These are phyloP conservation scores for Dysdera silvatica DNA, from an alignment of 1,140 invertebrate species.

Conservation along the genomic window DNA sequence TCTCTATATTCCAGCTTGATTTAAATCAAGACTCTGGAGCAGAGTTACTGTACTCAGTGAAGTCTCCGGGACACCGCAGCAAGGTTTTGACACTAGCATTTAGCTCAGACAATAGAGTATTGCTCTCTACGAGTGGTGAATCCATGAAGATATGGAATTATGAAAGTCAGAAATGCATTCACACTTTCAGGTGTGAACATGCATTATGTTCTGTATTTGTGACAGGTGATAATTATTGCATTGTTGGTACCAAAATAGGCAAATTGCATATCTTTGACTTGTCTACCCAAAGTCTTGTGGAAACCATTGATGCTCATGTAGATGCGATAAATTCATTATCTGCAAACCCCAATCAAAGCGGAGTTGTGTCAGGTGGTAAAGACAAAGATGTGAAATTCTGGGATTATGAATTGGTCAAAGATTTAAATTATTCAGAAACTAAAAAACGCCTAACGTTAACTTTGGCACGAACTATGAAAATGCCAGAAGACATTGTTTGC, in stretches of 20 bases:
- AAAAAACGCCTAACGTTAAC: slow-evolving; percentile 65
- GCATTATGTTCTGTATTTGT: slow-evolving; percentile 70
- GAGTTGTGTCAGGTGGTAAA: slow-evolving; percentile 73
- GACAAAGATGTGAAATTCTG: slow-evolving; percentile 91
- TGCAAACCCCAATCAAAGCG: slow-evolving; percentile 63
- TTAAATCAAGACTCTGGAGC: slow-evolving; percentile 47
- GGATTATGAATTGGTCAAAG: slow-evolving; percentile 67
- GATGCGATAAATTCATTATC: slow-evolving; percentile 67
- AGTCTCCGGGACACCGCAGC: slow-evolving; percentile 70
- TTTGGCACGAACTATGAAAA: slow-evolving; percentile 69
- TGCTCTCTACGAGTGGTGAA: slow-evolving; percentile 75
- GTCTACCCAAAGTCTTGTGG: slow-evolving; percentile 59
- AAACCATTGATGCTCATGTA: slow-evolving; percentile 60
- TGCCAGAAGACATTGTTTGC: slow-evolving; percentile 77
- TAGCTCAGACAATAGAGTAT: slow-evolving; percentile 70
- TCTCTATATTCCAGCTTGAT: slow-evolving; percentile 47
- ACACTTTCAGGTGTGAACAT: slow-evolving; percentile 62
- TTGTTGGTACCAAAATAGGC: slow-evolving; percentile 80
- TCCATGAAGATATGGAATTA: slow-evolving; percentile 90
- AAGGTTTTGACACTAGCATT: slow-evolving; percentile 79
- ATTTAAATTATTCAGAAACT: slow-evolving; percentile 5
- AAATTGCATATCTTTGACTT: slow-evolving; percentile 80
- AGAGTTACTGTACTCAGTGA: slow-evolving; percentile 50
- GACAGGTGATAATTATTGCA: slow-evolving; percentile 81
- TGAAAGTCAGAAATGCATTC: slow-evolving; percentile 66